Conservation (phyloP, 2,113 vertebrate genomes). For the Proterorhinus semilunaris region DNA sequence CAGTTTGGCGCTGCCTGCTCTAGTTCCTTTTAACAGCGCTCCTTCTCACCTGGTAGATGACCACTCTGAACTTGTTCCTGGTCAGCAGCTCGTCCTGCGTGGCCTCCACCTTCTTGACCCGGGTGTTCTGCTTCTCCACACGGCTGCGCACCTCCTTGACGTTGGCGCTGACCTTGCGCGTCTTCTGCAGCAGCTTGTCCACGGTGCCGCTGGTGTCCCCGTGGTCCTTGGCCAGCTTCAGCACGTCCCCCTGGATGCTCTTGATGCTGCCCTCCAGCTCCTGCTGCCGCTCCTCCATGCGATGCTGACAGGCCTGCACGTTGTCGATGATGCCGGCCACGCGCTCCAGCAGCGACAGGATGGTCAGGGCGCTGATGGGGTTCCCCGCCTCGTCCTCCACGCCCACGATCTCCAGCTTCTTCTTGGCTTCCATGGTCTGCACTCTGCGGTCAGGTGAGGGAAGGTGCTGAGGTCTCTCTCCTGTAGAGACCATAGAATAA, state of each 20-base stretch:
- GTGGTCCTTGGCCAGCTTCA: constrained; percentile 91
- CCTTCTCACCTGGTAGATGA: constrained; percentile 90
- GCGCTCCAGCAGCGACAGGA: constrained; percentile 92
- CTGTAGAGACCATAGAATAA: too few species aligned
- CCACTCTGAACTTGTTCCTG: constrained; percentile 94
- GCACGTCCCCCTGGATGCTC: constrained; percentile 88
- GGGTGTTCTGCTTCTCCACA: constrained; percentile 86
- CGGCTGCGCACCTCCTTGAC: constrained; percentile 90
- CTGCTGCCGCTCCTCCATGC: constrained; percentile 91
- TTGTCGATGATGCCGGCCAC: constrained; percentile 92
- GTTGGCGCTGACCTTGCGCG: constrained; percentile 89
- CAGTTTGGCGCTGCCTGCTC: too few species aligned
- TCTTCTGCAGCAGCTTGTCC: constrained; percentile 93
- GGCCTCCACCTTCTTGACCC: constrained; percentile 87
- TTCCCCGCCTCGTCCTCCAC: constrained; percentile 86
- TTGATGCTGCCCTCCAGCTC: constrained; percentile 88
- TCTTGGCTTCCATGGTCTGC: constrained; percentile 60
- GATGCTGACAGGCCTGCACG: constrained; percentile 91
- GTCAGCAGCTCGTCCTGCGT: constrained; percentile 94
- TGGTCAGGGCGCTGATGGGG: constrained; percentile 87
- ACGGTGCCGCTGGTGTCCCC: constrained; percentile 81
- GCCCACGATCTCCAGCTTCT: constrained; percentile 78
- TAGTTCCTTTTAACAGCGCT: neutral
- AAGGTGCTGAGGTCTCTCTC: neutral
- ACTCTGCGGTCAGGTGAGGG: neutral